Evolutionary conservation across 2,113 vertebrate species (phyloP).

Genomic region (Heptranchias perlo): DNA sequence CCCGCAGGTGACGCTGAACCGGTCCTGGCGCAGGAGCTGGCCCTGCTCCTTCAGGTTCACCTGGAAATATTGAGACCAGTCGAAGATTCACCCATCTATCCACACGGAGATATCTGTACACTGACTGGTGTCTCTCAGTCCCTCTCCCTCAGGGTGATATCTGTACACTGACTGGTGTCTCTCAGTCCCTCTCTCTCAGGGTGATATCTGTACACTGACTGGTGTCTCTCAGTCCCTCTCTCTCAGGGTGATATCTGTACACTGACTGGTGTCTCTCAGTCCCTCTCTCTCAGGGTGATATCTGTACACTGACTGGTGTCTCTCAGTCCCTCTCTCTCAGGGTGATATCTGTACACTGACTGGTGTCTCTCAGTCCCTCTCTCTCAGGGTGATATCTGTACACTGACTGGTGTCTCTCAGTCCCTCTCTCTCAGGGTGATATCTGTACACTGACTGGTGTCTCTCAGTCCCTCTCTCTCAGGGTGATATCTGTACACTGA

Average conservation of each 20-base stretch:
- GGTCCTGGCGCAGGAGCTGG: slow-evolving; percentile 73
- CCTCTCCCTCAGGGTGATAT: neutral
- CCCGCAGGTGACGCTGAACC: slow-evolving; percentile 68
- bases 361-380: neutral
- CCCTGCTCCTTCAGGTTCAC: slow-evolving; percentile 67
- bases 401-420: no score
- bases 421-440: no score
- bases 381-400: no score
- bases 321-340: neutral
- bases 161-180: neutral
- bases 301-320: neutral
- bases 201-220: neutral
- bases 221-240: neutral
- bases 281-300: neutral
- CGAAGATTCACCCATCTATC: neutral
- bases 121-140: neutral
- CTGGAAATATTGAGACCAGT: slow-evolving; percentile 41
- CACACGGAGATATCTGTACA: neutral
- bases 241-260: neutral
- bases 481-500: no score
- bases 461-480: no score
- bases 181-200: neutral
- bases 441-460: no score
- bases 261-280: neutral
- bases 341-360: neutral